Evolutionary conservation across 2,113 vertebrate species (phyloP).

Genomic region (Rhipidura dahli): DNA sequence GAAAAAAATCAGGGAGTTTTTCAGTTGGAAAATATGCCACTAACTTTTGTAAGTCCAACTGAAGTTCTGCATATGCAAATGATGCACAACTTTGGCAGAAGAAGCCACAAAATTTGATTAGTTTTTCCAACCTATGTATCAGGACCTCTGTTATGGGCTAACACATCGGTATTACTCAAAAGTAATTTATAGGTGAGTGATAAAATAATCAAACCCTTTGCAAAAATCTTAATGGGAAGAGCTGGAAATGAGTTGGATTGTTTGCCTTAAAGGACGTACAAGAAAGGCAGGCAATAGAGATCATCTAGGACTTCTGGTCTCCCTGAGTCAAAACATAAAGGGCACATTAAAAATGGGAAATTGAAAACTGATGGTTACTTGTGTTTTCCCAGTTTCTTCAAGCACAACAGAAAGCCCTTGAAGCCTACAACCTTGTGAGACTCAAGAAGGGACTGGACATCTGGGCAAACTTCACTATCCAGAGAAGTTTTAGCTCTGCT

Average conservation of each 20-base stretch:
- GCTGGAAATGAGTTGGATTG: not conserved
- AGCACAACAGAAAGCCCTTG: not conserved
- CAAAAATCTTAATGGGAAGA: not conserved
- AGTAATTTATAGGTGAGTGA: not conserved
- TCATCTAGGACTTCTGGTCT: not conserved
- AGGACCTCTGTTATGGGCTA: not conserved
- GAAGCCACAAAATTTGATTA: not conserved
- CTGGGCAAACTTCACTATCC: not conserved
- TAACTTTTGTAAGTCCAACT: not conserved
- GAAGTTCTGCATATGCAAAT: not conserved
- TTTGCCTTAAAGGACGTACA: not conserved
- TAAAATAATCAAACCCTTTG: not conserved
- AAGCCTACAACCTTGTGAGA: not conserved
- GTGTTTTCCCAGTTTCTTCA: not conserved
- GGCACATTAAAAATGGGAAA: not conserved
- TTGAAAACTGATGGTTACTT: not conserved
- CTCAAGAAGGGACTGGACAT: not conserved
- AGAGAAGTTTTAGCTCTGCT: not conserved
- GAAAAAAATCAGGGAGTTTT: not conserved
- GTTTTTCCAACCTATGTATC: too few species aligned
- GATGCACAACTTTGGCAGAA: not conserved
- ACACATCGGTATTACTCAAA: not conserved
- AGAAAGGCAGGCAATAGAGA: not conserved
- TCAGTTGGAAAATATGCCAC: not conserved
- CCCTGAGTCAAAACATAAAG: not conserved